phyloP scores from a whole-genome alignment of 1,140 invertebrate species.

The Drosophila aff. region DNA sequence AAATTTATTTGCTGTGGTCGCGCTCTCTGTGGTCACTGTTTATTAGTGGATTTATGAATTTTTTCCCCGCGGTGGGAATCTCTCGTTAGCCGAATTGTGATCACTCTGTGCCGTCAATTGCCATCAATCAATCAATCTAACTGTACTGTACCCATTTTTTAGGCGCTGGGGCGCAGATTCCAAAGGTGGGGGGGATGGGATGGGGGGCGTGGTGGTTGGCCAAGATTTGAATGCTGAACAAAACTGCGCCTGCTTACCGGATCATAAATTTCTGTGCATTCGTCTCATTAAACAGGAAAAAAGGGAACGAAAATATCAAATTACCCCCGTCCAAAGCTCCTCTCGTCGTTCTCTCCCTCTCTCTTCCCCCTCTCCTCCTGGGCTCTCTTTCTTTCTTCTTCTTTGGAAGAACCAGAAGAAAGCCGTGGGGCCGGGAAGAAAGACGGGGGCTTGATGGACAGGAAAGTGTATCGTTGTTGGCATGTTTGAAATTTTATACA shows the following conservation, averaged over 20 bases:
- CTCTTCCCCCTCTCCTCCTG: not conserved
- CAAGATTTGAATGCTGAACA: constrained; percentile 69
- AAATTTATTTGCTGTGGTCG: constrained; percentile 66
- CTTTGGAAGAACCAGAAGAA: constrained; percentile 60
- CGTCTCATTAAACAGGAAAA: constrained; percentile 82
- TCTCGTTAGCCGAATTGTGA: constrained; percentile 74
- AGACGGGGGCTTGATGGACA: constrained; percentile 69
- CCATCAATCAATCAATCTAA: constrained; percentile 71
- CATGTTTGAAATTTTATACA: constrained; percentile 83
- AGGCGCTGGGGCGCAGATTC: constrained; percentile 2
- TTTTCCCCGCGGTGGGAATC: constrained; percentile 36
- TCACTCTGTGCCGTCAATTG: constrained; percentile 63
- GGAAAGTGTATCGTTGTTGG: constrained; percentile 76
- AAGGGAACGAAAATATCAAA: constrained; percentile 83
- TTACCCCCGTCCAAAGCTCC: constrained; percentile 49
- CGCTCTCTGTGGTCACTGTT: constrained; percentile 35
- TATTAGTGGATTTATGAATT: constrained; percentile 77
- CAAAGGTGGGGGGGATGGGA: not conserved
- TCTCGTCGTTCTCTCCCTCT: constrained; percentile 2
- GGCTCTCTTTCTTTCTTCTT: constrained; percentile 32
- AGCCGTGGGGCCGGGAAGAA: constrained; percentile 23
- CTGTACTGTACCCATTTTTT: constrained; percentile 37
- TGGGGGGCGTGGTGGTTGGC: constrained; percentile 4
- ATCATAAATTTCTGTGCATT: constrained; percentile 85
- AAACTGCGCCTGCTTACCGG: constrained; percentile 81